Conservation (phyloP, 1,140 invertebrate species). For the Neoseiulus cucumeris region DNA sequence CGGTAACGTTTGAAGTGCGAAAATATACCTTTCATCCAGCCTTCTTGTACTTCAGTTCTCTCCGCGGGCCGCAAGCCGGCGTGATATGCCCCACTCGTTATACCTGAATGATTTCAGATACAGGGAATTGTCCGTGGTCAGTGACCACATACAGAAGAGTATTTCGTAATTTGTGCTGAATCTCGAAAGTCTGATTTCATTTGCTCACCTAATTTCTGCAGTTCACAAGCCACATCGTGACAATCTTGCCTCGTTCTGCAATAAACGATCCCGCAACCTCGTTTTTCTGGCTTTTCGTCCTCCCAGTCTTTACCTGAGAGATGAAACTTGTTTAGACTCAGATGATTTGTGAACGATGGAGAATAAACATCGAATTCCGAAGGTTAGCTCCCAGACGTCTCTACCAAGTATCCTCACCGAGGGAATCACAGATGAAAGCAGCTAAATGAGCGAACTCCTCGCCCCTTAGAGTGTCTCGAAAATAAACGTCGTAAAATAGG, state of each 20-base stretch:
- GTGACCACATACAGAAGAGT: no score
- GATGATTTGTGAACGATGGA: no score
- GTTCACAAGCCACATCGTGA: slow-evolving; percentile 35
- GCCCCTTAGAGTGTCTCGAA: slow-evolving; percentile 49
- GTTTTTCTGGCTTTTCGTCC: slow-evolving; percentile 29
- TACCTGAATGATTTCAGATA: no score
- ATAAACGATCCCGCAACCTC: slow-evolving; percentile 51
- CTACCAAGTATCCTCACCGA: no score
- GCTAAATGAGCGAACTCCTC: not conserved
- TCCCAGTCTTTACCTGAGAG: slow-evolving; percentile 24
- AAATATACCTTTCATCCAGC: slow-evolving; percentile 42
- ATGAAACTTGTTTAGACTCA: no score
- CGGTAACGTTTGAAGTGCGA: slow-evolving; percentile 29
- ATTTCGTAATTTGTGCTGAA: no score
- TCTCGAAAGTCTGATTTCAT: no score
- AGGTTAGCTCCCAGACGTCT: no score
- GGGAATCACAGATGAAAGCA: not conserved
- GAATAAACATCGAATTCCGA: no score
- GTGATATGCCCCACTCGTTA: slow-evolving; percentile 41
- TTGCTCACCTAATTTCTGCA: slow-evolving; percentile 27
- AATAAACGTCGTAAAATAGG: slow-evolving; percentile 48
- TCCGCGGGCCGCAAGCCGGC: slow-evolving; percentile 36
- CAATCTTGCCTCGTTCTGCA: slow-evolving; percentile 44
- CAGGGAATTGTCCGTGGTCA: no score
- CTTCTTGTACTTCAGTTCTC: slow-evolving; percentile 36